Evolutionary conservation across 2,113 vertebrate species (phyloP).

Genomic region (Syngnathus floridae): DNA sequence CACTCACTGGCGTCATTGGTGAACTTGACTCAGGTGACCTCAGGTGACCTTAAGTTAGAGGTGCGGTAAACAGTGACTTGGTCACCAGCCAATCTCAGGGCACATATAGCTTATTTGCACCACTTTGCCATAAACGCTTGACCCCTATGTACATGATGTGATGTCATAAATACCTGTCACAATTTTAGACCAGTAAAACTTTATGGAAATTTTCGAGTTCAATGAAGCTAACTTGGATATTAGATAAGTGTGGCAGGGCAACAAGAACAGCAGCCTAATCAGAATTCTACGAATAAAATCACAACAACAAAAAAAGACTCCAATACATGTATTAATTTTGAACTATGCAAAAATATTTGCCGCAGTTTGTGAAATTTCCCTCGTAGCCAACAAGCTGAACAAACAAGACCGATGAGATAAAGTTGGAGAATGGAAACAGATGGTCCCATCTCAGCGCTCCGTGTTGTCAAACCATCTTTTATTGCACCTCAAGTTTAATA

Average conservation of each 20-base stretch:
- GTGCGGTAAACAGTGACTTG: not conserved
- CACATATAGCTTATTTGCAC: not conserved
- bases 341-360: conserved; percentile 17
- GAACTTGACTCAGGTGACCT: not conserved
- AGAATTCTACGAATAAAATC: too few species aligned
- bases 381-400: conserved; percentile 7
- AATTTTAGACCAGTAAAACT: too few species aligned
- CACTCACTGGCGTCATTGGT: not conserved
- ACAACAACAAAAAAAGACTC: too few species aligned
- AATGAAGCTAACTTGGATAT: too few species aligned
- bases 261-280: too few species aligned
- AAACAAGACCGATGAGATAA: conserved; percentile 23
- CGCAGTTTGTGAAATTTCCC: conserved; percentile 26
- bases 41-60: not conserved
- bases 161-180: too few species aligned
- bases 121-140: not conserved
- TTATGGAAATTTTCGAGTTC: too few species aligned
- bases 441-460: not conserved
- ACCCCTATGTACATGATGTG: too few species aligned
- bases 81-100: not conserved
- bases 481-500: not conserved
- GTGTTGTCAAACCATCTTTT: too few species aligned
- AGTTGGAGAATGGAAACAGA: not conserved
- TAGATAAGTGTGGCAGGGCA: too few species aligned
- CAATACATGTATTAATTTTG: not conserved